Percentiles rank a stretch among this genome's conserved stretches.
Conservation (phyloP, 2,113 vertebrate species). For the Typhlomys cinereus region DNA sequence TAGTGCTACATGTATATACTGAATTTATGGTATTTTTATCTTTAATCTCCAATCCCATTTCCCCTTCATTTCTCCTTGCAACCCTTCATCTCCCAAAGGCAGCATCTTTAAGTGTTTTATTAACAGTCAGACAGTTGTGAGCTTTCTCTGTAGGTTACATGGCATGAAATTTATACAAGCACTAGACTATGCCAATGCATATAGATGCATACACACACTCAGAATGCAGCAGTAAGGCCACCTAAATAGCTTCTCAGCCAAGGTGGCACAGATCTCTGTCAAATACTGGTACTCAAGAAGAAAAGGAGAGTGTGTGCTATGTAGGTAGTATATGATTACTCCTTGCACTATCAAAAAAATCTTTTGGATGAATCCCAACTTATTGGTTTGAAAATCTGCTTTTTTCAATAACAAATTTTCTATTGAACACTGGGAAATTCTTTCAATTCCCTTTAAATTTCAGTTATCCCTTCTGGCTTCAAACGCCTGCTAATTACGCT, state of each 20-base stretch:
- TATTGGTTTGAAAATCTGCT: background rate
- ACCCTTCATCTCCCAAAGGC: too few relatives aligned
- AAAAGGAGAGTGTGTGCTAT: background rate
- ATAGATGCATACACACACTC: background rate
- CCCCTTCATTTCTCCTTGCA: too few relatives aligned
- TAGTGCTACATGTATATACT: too few relatives aligned
- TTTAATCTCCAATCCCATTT: too few relatives aligned
- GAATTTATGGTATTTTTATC: too few relatives aligned
- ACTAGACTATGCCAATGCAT: too few relatives aligned
- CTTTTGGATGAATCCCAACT: constrained; percentile 29
- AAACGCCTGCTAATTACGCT: background rate
- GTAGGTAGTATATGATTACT: background rate
- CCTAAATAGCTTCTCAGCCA: background rate
- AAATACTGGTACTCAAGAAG: background rate
- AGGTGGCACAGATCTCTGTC: background rate
- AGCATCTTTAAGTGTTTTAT: background rate
- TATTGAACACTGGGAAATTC: constrained; percentile 39
- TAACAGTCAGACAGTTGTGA: background rate
- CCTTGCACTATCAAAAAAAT: constrained; percentile 22
- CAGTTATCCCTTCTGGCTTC: background rate
- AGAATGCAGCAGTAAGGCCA: background rate
- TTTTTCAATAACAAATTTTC: background rate
- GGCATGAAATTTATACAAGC: background rate
- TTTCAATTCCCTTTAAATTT: background rate
- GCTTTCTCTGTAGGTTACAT: background rate